Evolutionary conservation across 1,140 invertebrate species (phyloP).

Genomic region (Drosophila watanabei): DNA sequence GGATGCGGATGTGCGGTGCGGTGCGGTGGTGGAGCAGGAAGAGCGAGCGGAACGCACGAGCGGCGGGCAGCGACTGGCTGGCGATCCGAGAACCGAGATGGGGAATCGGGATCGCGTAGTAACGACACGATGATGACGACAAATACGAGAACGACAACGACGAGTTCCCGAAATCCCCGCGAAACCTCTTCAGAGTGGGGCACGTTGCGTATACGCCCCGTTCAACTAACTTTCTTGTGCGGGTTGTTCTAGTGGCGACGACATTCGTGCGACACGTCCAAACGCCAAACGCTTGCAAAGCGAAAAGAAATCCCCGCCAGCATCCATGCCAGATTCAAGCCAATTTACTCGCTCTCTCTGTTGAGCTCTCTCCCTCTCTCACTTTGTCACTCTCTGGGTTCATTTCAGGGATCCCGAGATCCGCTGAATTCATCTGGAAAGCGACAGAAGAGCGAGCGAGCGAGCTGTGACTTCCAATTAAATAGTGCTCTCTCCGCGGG

Average conservation of each 20-base stretch:
- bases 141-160: neutral
- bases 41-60: conserved; percentile 65
- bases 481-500: neutral
- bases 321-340: conserved; percentile 44
- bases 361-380: conserved; percentile 15
- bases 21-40: conserved; percentile 5
- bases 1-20: conserved; percentile 18
- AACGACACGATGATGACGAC: conserved; percentile 33
- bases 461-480: conserved; percentile 17
- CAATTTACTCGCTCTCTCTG: conserved; percentile 36
- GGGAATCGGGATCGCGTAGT: conserved; percentile 48
- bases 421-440: conserved; percentile 77
- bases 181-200: conserved; percentile 18
- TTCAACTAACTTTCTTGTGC: conserved; percentile 71
- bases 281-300: conserved; percentile 78
- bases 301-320: conserved; percentile 70
- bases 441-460: conserved; percentile 34
- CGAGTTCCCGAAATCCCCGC: conserved; percentile 31
- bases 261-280: conserved; percentile 79
- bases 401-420: conserved; percentile 60
- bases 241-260: conserved; percentile 25
- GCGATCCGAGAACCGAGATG: conserved; percentile 3
- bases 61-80: conserved; percentile 61
- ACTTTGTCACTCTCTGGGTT: neutral
- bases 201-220: conserved; percentile 69